phyloP scores from a whole-genome alignment of 1,140 invertebrate genomes.

The Anastrepha ludens region DNA sequence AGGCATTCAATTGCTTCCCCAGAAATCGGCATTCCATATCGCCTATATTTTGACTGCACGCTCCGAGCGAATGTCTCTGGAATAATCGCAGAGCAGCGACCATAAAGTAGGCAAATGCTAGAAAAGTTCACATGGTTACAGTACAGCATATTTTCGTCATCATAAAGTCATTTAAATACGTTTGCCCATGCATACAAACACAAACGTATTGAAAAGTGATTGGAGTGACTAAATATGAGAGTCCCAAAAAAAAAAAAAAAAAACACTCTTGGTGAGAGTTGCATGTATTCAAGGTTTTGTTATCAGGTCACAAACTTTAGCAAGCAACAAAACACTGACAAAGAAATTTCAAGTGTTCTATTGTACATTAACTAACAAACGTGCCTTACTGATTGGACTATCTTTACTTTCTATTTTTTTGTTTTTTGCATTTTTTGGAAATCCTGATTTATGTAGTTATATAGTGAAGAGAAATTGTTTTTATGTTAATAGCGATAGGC shows the following conservation, averaged over 20 bases:
- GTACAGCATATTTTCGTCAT: neutral
- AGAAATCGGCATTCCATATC: neutral
- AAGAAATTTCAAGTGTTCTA: too few relatives aligned
- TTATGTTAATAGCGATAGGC: too few relatives aligned
- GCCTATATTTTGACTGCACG: slow-evolving; percentile 24
- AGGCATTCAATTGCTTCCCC: too few relatives aligned
- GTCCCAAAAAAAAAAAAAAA: too few relatives aligned
- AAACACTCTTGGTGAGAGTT: neutral
- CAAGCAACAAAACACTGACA: neutral
- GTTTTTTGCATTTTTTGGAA: too few relatives aligned
- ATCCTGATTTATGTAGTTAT: too few relatives aligned
- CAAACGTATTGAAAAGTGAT: neutral
- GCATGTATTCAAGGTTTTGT: neutral
- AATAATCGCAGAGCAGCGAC: neutral
- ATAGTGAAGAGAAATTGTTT: too few relatives aligned
- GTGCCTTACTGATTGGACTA: too few relatives aligned
- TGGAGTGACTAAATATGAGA: neutral
- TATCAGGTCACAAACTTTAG: neutral
- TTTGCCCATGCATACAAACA: neutral
- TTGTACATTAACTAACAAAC: too few relatives aligned
- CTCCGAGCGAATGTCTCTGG: neutral
- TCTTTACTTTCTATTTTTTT: too few relatives aligned
- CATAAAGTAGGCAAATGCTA: neutral
- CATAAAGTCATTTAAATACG: neutral
- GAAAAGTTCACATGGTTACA: neutral